Percentiles rank a stretch among this genome's conserved stretches.
Conservation (phyloP, 2,797 vertebrate genomes). For the Chloroceryle amazona region DNA sequence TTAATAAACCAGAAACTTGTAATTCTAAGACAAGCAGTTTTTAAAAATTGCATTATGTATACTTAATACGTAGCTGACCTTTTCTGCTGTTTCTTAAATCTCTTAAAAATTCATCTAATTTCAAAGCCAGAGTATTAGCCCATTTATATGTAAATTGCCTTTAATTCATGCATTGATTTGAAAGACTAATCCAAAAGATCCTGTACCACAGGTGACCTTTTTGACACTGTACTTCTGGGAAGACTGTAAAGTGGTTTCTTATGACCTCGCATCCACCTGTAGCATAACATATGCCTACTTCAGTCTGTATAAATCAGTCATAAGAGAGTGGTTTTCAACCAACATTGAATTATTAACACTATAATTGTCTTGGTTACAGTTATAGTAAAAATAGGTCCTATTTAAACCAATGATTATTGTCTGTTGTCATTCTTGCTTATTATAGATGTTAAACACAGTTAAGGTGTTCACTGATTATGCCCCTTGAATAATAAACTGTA, state of each 20-base stretch:
- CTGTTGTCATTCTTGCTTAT: neutral
- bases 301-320: conserved; percentile 69
- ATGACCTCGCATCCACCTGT: conserved; percentile 73
- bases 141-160: conserved; percentile 88
- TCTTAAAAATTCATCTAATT: conserved; percentile 84
- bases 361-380: conserved; percentile 20
- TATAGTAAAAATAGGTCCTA: neutral
- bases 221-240: conserved; percentile 80
- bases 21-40: conserved; percentile 71
- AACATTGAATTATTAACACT: conserved; percentile 66
- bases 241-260: conserved; percentile 75
- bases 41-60: conserved; percentile 80
- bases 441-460: conserved; percentile 10
- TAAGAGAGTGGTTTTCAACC: conserved; percentile 27
- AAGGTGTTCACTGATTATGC: neutral
- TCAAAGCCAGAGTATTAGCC: conserved; percentile 80
- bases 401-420: neutral
- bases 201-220: conserved; percentile 84
- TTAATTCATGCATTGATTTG: conserved; percentile 87
- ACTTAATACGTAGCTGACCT: conserved; percentile 84
- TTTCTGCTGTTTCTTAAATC: conserved; percentile 82
- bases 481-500: neutral
- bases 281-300: conserved; percentile 67
- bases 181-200: conserved; percentile 84
- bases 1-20: conserved; percentile 66